phyloP scores from a whole-genome alignment of 2,797 vertebrate species.

The Falco naumanni region DNA sequence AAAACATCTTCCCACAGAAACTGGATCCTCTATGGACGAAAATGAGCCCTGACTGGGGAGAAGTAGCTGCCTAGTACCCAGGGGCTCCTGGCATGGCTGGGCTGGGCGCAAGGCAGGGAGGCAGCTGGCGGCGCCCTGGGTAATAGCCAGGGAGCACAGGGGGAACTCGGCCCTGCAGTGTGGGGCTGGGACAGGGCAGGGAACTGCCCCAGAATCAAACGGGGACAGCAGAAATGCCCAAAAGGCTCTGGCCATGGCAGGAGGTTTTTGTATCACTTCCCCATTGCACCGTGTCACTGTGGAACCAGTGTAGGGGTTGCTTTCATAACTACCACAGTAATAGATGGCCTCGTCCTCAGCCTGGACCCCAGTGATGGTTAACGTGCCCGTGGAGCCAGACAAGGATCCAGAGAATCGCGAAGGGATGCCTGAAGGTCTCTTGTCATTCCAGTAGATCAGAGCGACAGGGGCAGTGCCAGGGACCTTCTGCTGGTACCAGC shows the following conservation, averaged over 20 bases:
- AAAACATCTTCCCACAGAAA: not conserved
- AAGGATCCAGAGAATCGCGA: accelerated
- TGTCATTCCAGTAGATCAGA: accelerated
- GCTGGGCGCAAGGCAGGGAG: not conserved
- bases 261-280: not conserved
- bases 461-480: not conserved
- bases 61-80: accelerated
- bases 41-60: not conserved
- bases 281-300: accelerated
- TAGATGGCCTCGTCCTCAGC: slow-evolving; percentile 5
- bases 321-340: not conserved
- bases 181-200: accelerated
- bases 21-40: not conserved
- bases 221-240: not conserved
- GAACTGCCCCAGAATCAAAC: not conserved
- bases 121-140: accelerated
- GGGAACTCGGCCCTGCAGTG: accelerated
- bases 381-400: accelerated
- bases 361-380: slow-evolving; percentile 40
- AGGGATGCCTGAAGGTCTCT: not conserved
- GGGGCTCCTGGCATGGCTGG: accelerated
- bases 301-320: not conserved
- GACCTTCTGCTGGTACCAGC: not conserved
- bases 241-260: accelerated
- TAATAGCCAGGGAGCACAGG: accelerated